A percentile compares a stretch with the other conserved stretches of the same genome.
Conservation (phyloP, 2,797 vertebrate species). For the Australoheros facetus region DNA sequence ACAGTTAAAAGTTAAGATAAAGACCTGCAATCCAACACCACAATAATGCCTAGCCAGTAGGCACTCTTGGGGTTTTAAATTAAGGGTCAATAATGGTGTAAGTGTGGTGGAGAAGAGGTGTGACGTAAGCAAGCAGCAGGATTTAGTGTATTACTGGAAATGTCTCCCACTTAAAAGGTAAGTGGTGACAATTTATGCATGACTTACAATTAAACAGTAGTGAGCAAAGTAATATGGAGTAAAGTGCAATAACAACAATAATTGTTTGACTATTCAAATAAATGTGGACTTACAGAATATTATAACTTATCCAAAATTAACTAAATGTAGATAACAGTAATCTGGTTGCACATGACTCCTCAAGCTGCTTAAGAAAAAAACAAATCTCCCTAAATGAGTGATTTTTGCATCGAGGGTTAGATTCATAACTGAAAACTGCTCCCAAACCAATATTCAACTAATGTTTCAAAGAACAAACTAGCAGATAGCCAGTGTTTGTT, state of each 20-base stretch:
- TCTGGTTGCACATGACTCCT: not conserved
- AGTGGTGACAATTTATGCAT: not conserved
- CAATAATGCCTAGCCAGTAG: constrained; percentile 13
- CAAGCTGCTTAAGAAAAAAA: not conserved
- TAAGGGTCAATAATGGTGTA: constrained; percentile 11
- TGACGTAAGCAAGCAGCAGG: not conserved
- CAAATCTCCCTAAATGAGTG: not conserved
- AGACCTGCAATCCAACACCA: constrained; percentile 25
- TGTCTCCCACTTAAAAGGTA: not conserved
- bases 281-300: not conserved
- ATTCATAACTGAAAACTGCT: not conserved
- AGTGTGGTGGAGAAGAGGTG: not conserved
- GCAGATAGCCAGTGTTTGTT: not conserved
- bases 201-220: not conserved
- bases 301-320: not conserved
- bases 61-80: not conserved
- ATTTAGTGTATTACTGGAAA: not conserved
- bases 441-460: not conserved
- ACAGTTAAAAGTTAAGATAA: constrained; percentile 36
- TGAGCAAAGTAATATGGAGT: not conserved
- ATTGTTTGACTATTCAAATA: accelerated
- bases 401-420: not conserved
- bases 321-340: not conserved
- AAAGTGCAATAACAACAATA: not conserved
- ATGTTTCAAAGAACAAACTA: too few relatives aligned